A percentile compares a stretch with the other conserved stretches of the same genome.
Evolutionary conservation across 2,797 vertebrate species (phyloP).

Genomic region (Myripristis jacobus): DNA sequence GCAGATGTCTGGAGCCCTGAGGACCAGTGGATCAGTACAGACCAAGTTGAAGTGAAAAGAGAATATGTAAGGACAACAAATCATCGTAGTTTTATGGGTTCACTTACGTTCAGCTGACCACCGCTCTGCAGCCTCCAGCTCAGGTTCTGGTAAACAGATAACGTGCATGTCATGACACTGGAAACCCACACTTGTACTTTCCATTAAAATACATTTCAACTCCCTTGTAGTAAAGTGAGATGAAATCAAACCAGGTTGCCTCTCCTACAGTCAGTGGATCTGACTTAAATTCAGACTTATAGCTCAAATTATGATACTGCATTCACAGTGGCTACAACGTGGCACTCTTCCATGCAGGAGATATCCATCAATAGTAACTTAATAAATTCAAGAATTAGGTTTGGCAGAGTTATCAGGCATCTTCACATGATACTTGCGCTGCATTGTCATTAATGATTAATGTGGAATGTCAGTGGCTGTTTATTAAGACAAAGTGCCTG

Average conservation of each 20-base stretch:
- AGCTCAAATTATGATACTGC: conserved; percentile 5
- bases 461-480: background rate
- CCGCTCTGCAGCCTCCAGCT: conserved; percentile 69
- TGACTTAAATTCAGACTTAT: background rate
- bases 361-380: background rate
- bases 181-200: background rate
- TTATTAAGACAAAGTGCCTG: conserved; percentile 7
- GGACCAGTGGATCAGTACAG: conserved; percentile 34
- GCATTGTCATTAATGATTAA: background rate
- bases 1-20: conserved; percentile 65
- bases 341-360: too few relatives aligned
- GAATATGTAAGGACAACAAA: background rate
- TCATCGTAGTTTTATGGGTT: conserved; percentile 16
- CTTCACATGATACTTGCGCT: background rate
- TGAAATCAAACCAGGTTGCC: background rate
- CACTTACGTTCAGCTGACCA: conserved; percentile 77
- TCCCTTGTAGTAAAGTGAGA: background rate
- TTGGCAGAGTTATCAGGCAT: background rate
- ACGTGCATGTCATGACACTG: conserved; percentile 1
- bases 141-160: conserved; percentile 61
- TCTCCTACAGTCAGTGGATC: background rate
- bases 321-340: background rate
- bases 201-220: background rate
- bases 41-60: conserved; percentile 27
- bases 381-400: background rate